phyloP scores from a whole-genome alignment of 2,888 invertebrate genomes.

The Nezara viridula region DNA sequence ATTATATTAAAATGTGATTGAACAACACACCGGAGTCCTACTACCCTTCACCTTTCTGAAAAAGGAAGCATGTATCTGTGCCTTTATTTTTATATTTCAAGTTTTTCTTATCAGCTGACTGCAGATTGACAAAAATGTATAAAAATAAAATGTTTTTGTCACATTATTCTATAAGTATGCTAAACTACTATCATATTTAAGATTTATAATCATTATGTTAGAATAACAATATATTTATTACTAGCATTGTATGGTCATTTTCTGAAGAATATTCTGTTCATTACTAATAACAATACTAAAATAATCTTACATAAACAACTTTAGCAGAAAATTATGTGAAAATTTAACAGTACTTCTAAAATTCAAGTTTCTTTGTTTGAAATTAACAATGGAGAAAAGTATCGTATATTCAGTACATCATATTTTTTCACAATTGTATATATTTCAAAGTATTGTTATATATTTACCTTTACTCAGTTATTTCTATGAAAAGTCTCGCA shows the following conservation, averaged over 20 bases:
- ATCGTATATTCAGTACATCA: no score
- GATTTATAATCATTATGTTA: neutral
- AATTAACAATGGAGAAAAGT: neutral
- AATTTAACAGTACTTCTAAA: no score
- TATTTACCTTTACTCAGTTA: no score
- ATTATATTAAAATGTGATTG: no score
- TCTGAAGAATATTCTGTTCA: no score
- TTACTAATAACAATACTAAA: no score
- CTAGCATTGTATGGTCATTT: no score
- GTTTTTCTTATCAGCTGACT: neutral
- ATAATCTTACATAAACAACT: neutral
- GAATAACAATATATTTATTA: no score
- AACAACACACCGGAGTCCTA: neutral
- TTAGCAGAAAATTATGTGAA: neutral
- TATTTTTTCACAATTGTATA: no score
- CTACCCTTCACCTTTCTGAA: neutral
- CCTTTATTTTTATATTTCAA: neutral
- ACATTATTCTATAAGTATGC: neutral
- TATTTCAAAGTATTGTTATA: neutral
- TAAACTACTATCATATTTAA: neutral
- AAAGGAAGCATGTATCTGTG: neutral
- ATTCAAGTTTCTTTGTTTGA: no score
- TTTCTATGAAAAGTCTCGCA: neutral
- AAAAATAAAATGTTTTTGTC: neutral
- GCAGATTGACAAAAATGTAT: neutral